Percentiles rank a stretch among this genome's conserved stretches.
These are phyloP conservation scores for Sebastiscus albofasciatus DNA, from an alignment of 2,797 vertebrate genomes.

Conservation along the genomic window DNA sequence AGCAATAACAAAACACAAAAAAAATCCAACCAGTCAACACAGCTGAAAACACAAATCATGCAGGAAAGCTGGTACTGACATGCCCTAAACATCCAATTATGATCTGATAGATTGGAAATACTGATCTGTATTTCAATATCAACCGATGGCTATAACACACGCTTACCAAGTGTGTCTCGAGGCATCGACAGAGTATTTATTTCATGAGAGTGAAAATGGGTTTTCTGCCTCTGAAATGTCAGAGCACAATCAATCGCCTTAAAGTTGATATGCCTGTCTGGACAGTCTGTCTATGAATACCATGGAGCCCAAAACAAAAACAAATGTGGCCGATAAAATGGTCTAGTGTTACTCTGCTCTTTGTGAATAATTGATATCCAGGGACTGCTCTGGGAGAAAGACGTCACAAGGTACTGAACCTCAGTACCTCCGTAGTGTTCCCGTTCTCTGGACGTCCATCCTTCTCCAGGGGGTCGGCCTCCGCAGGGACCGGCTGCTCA, in stretches of 20 bases:
- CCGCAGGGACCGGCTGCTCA: slow-evolving; percentile 46
- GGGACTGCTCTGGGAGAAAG: slow-evolving; percentile 46
- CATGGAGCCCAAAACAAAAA: slow-evolving; percentile 81
- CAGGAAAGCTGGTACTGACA: slow-evolving; percentile 68
- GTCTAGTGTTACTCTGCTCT: slow-evolving; percentile 65
- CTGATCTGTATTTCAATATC: slow-evolving; percentile 46
- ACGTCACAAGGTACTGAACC: slow-evolving; percentile 64
- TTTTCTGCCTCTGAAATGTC: slow-evolving; percentile 75
- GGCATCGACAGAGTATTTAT: slow-evolving; percentile 61
- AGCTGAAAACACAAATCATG: slow-evolving; percentile 72
- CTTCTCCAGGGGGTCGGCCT: slow-evolving; percentile 55
- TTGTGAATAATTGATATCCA: slow-evolving; percentile 79
- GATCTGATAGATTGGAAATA: slow-evolving; percentile 33
- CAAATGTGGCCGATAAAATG: slow-evolving; percentile 77
- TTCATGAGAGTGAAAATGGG: slow-evolving; percentile 68
- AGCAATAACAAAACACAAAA: slow-evolving; percentile 38
- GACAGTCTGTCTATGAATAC: slow-evolving; percentile 76
- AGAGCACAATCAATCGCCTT: slow-evolving; percentile 77
- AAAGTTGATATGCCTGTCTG: slow-evolving; percentile 80
- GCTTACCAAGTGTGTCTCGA: slow-evolving; percentile 55
- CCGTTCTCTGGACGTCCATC: slow-evolving; percentile 64
- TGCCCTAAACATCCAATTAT: slow-evolving; percentile 65
- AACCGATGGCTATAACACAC: slow-evolving; percentile 50
- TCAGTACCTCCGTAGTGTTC: slow-evolving; percentile 80
- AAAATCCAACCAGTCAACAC: slow-evolving; percentile 52